These are phyloP conservation scores for Alligator sinensis DNA, from an alignment of 2,113 vertebrate genomes.

Conservation along the genomic window DNA sequence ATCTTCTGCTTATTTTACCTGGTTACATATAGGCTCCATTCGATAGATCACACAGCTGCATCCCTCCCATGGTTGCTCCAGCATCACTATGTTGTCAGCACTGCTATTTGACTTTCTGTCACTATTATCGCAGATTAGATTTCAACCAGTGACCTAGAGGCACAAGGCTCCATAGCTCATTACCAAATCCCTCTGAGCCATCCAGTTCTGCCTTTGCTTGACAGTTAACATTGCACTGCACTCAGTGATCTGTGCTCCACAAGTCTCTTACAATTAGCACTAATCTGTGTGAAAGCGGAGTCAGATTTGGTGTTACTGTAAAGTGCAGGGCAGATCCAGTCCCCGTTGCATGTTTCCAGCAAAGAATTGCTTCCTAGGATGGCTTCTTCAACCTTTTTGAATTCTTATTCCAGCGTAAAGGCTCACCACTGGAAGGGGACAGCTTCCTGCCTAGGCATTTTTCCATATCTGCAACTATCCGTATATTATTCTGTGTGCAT, in stretches of 20 bases:
- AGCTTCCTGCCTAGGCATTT: background rate
- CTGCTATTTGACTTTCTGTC: slow-evolving; percentile 62
- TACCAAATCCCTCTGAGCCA: slow-evolving; percentile 49
- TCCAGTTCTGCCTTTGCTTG: slow-evolving; percentile 23
- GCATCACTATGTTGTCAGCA: slow-evolving; percentile 40
- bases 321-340: background rate
- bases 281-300: rapidly evolving
- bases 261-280: background rate
- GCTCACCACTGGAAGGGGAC: background rate
- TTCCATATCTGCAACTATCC: background rate
- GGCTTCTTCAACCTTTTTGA: background rate
- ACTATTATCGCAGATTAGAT: slow-evolving; percentile 51
- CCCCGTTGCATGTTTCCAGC: background rate
- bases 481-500: background rate
- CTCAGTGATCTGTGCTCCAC: background rate
- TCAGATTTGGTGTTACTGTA: background rate
- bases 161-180: slow-evolving; percentile 43
- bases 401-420: background rate
- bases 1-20: background rate
- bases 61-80: rapidly evolving
- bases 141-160: slow-evolving; percentile 51
- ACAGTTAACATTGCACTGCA: background rate
- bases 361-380: background rate
- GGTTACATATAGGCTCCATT: background rate
- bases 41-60: background rate